Evolutionary conservation across 1,140 invertebrate genomes (phyloP).

Genomic region (Phenacoccus solenopsis): DNA sequence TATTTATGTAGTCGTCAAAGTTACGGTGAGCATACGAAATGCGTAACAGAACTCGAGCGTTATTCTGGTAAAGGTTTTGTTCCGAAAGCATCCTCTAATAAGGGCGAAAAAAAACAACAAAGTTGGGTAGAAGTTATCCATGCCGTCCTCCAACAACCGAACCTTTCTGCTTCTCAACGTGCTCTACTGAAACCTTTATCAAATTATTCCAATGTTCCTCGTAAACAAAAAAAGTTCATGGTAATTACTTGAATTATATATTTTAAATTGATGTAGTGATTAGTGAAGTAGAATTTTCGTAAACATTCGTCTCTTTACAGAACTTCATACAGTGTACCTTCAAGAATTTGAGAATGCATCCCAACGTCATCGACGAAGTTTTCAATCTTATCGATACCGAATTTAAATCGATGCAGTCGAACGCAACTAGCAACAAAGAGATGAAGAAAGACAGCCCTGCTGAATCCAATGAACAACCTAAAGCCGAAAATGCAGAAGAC

Average conservation of each 20-base stretch:
- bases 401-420: slow-evolving; percentile 40
- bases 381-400: slow-evolving; percentile 57
- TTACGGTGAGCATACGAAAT: slow-evolving; percentile 59
- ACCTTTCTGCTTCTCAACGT: slow-evolving; percentile 41
- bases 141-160: slow-evolving; percentile 50
- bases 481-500: not conserved
- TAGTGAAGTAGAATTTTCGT: not conserved
- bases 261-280: slow-evolving; percentile 15
- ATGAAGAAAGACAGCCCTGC: slow-evolving; percentile 26
- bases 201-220: slow-evolving; percentile 65
- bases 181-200: slow-evolving; percentile 56
- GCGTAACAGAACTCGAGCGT: slow-evolving; percentile 78
- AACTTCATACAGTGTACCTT: slow-evolving; percentile 53
- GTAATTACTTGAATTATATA: not conserved
- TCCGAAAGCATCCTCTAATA: slow-evolving; percentile 56
- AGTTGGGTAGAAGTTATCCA: slow-evolving; percentile 75
- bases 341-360: slow-evolving; percentile 39
- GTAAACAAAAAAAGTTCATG: slow-evolving; percentile 26
- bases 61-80: slow-evolving; percentile 75
- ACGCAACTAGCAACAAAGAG: slow-evolving; percentile 29
- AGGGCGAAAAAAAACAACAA: slow-evolving; percentile 81
- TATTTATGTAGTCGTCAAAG: slow-evolving; percentile 14
- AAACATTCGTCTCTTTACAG: slow-evolving; percentile 27
- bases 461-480: not conserved
- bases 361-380: slow-evolving; percentile 44